Base-by-base conservation (phyloP, 2,113 vertebrate genomes). In the Mustela lutreola region DNA sequence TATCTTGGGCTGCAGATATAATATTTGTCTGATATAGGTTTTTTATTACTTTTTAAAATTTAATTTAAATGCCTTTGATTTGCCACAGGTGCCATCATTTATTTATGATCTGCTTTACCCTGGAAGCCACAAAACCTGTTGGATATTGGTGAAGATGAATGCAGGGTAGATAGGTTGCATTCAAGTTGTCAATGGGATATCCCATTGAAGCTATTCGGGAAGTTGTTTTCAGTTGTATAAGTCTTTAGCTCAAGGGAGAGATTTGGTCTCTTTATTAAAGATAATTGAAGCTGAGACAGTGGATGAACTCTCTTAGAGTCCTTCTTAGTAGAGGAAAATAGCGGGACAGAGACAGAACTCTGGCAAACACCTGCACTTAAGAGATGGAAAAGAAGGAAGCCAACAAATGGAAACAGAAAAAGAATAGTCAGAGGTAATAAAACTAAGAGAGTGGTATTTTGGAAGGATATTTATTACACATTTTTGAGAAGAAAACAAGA, bases 31-130 rank as follows among this genome's bases (percentile, higher is more conserved):
- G 60, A 60, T 62, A 2, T 8, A 79, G 12, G 62, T 26, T 48
- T 65, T 80, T 76, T 42, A 56, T 71, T 63, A 18, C 31, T 92
- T 90, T 63, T 85, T 12, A 62, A 79, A 75, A 15, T 86, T 95
- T 93, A 89, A 88, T 50, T 71, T 86, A 91, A 71, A 39, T 89
- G 11, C 24, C 24, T 94, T 65, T 86, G 80, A 60, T 91, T 95
- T 97, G 60, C 36, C 33, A 58, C 26, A 28, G 24, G 45, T 21
- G 7, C 14, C 9, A 6, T 56, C 70, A 36, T 73, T 88, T 70
- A 73, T 76, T 75, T 92, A 26, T 87, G 48, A 79, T 60, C 28
- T 85, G 2, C 65, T 88, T 95, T 73, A 67, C 42, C 31, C 85
- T 94, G 58, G 31, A 70, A 19, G 83, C 48, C 48, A 78, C 22